Base-by-base conservation (phyloP, 1,140 invertebrate genomes). In the Aphelenchoides fujianensis region DNA sequence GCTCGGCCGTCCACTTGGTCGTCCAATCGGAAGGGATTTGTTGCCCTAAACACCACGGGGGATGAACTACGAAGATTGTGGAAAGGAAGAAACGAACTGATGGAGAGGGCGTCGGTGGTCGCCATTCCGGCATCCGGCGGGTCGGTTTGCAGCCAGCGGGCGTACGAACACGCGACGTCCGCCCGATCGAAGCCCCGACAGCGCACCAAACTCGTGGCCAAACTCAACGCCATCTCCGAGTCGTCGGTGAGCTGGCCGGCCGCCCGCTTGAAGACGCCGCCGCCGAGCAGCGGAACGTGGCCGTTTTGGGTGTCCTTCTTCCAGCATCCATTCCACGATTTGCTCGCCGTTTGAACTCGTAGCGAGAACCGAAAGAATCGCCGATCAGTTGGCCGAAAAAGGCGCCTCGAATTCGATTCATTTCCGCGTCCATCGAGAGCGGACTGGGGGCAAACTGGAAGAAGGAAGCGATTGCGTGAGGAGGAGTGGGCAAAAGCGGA, bases 61-160 rank as follows among this genome's bases (percentile, higher is more conserved):
- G 57, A 9, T 61, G 19, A 61, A 53, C 12, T 61, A 12, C 28
- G 28, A 67, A 57, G 28, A 16, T 27, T n/a, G 67, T 64, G 16
- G 7, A 67, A 16, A 66, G 9, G 31, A 64, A 35, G 7, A 34
- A 3, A 41, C 71, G 27, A 64, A 66, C 19, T 27, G 12, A 77
- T 30, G 34, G 28, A 19, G 12, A 74, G 35, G 19, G 73, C 73
- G 19, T 27, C n/a, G 23, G 30, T 48, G 16, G 73, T 74, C 3
- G 73, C 53, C n/a, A 75, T 72, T n/a, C 73, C 73, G 28, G 37
- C 23, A 73, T 76, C 67, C 34, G 67, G 69, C 16, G 73, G 74
- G 16, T 76, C 36, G 9, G 72, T 37, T 37, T 55, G 41, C 27
- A 59, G 16, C 73, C 73, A 74, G 7, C 23, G 37, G 12, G 62